These are phyloP conservation scores for Nephrotoma flavescens DNA, from an alignment of 2,888 invertebrate genomes.

Conservation along the genomic window DNA sequence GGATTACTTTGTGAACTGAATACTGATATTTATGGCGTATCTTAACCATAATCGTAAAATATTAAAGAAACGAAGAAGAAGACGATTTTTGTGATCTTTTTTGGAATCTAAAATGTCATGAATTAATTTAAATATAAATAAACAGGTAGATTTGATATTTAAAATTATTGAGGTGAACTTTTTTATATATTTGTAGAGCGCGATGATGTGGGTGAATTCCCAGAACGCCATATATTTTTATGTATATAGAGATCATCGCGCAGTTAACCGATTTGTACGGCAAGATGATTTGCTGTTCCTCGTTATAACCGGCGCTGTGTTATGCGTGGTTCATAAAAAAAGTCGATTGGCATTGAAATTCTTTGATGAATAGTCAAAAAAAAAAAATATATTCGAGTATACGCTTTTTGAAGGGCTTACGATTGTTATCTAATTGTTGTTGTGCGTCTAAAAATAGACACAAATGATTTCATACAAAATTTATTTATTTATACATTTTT, in stretches of 20 bases:
- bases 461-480: not conserved
- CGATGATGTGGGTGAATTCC: not conserved
- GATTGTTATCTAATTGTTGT: not conserved
- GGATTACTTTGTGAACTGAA: not conserved
- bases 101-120: not conserved
- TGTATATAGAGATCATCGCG: not conserved
- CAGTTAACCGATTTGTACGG: not conserved
- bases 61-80: not conserved
- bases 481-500: too few relatives aligned
- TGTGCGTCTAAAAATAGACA: not conserved
- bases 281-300: not conserved
- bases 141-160: not conserved
- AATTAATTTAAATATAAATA: not conserved
- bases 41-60: not conserved
- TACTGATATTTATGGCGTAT: not conserved
- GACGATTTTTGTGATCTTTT: not conserved
- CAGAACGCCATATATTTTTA: not conserved
- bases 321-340: not conserved
- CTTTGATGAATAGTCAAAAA: not conserved
- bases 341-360: not conserved
- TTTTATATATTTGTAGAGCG: not conserved
- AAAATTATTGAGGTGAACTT: not conserved
- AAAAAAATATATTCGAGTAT: not conserved
- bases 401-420: not conserved
- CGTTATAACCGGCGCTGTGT: not conserved